Evolutionary conservation across 2,113 vertebrate species (phyloP).

Genomic region (Ahaetulla prasina): DNA sequence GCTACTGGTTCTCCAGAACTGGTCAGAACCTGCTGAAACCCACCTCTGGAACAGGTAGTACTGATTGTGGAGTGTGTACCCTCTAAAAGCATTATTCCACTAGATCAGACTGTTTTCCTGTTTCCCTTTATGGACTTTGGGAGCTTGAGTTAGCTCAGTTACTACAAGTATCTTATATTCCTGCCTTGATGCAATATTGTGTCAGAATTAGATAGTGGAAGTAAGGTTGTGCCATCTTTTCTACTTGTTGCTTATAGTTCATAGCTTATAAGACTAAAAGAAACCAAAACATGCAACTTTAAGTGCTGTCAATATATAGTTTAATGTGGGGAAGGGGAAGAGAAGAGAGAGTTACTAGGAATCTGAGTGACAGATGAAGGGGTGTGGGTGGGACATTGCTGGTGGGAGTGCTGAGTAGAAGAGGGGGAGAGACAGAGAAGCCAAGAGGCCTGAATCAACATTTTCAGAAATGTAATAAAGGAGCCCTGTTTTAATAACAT

Average conservation of each 20-base stretch:
- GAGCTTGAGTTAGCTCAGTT: background rate
- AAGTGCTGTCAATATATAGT: slow-evolving; percentile 31
- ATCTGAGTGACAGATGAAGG: slow-evolving; percentile 46
- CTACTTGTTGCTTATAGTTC: background rate
- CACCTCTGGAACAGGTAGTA: background rate
- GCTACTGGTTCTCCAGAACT: too few relatives aligned
- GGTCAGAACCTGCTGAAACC: too few relatives aligned
- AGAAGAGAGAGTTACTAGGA: slow-evolving; percentile 2
- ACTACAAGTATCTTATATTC: background rate
- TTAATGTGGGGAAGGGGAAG: background rate
- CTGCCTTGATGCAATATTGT: background rate
- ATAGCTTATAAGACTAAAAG: slow-evolving; percentile 34
- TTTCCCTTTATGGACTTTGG: background rate
- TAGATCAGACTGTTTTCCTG: background rate
- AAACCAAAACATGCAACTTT: slow-evolving; percentile 39
- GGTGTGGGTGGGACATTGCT: slow-evolving; percentile 47
- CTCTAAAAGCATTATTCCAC: background rate
- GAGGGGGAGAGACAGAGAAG: slow-evolving; percentile 48
- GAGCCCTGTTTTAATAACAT: slow-evolving; percentile 43
- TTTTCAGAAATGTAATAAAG: slow-evolving; percentile 50
- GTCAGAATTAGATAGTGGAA: background rate
- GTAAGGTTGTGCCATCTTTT: background rate
- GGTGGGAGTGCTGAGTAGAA: slow-evolving; percentile 49
- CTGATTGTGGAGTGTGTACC: background rate
- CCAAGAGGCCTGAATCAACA: slow-evolving; percentile 59